Conservation (phyloP, 2,797 vertebrate species). For the Phoebastria nigripes region DNA sequence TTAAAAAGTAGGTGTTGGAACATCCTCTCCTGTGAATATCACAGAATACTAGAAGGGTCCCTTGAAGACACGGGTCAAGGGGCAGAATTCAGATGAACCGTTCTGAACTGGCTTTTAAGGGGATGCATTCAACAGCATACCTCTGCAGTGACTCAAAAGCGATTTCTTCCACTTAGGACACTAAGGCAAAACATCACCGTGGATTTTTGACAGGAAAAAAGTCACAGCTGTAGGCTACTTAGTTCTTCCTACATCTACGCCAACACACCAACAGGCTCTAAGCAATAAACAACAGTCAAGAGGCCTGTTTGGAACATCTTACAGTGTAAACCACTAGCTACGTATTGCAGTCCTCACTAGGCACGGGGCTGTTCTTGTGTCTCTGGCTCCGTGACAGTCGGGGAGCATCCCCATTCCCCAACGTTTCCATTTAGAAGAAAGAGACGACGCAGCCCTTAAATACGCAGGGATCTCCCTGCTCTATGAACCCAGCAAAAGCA, state of each 20-base stretch:
- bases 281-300: background rate
- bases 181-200: background rate
- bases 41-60: background rate
- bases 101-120: background rate
- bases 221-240: background rate
- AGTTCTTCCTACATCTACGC: background rate
- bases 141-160: background rate
- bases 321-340: background rate
- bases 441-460: background rate
- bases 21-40: background rate
- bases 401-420: background rate
- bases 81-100: background rate
- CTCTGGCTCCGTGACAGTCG: background rate
- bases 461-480: background rate
- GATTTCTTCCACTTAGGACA: background rate
- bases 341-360: accelerated
- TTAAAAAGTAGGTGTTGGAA: background rate
- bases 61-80: background rate
- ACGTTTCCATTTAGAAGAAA: background rate
- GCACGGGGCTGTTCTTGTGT: background rate
- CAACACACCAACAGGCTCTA: background rate
- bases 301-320: background rate
- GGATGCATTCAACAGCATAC: background rate
- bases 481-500: background rate
- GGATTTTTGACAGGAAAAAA: background rate